These are phyloP conservation scores for Erebia aethiops DNA, from an alignment of 2,888 invertebrate species.

Conservation along the genomic window DNA sequence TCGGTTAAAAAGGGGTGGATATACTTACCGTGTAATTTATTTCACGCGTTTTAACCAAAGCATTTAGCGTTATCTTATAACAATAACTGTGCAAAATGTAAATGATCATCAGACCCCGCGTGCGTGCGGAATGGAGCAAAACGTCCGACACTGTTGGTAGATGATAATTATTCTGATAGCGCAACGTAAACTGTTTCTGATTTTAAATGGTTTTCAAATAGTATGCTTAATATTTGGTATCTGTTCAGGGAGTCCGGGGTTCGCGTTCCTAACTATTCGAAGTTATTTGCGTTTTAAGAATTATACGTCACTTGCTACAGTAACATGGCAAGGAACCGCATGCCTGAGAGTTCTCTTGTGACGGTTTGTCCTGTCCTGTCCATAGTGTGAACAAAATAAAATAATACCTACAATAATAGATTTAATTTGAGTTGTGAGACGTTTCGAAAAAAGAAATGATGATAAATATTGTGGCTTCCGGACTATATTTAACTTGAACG, in stretches of 20 bases:
- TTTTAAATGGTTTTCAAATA: slow-evolving; percentile 5
- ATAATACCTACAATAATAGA: too few relatives aligned
- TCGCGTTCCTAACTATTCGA: too few relatives aligned
- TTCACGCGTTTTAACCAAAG: slow-evolving; percentile 5
- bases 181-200: neutral
- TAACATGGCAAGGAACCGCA: too few relatives aligned
- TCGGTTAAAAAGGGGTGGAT: slow-evolving; percentile 11
- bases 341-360: too few relatives aligned
- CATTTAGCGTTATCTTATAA: slow-evolving; percentile 15
- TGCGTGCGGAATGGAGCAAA: slow-evolving; percentile 10
- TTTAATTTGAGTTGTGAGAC: too few relatives aligned
- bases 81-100: slow-evolving; percentile 17
- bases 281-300: too few relatives aligned
- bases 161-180: slow-evolving; percentile 14
- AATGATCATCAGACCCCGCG: neutral
- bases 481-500: neutral
- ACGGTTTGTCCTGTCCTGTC: too few relatives aligned
- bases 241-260: too few relatives aligned
- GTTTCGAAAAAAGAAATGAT: too few relatives aligned
- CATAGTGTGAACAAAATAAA: too few relatives aligned
- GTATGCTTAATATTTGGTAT: too few relatives aligned
- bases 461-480: neutral
- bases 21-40: neutral
- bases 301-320: too few relatives aligned
- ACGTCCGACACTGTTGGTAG: neutral